Conservation (phyloP, 2,797 vertebrate genomes). For the Mus spretus region DNA sequence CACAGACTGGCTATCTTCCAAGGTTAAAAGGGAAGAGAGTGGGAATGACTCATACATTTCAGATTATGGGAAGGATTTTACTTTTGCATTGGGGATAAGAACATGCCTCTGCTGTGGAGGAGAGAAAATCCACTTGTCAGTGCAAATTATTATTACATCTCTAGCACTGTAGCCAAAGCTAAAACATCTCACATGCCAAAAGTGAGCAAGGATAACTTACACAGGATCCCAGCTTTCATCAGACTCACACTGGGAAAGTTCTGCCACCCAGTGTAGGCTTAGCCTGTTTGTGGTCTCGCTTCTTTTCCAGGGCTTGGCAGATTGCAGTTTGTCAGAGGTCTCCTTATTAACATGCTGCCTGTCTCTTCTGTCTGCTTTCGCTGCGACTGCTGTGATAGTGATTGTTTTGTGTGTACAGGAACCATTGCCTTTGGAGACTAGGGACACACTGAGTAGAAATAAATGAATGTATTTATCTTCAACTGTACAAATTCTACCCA, state of each 20-base stretch:
- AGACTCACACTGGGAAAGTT: neutral
- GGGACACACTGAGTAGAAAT: constrained; percentile 40
- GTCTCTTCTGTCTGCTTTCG: neutral
- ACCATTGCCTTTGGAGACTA: constrained; percentile 55
- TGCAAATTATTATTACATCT: neutral
- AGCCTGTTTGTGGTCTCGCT: constrained; percentile 23
- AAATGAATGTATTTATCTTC: constrained; percentile 53
- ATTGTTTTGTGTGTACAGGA: constrained; percentile 58
- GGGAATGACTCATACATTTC: constrained; percentile 9
- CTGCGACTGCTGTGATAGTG: constrained; percentile 60
- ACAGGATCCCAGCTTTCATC: neutral
- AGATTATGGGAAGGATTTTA: constrained; percentile 1
- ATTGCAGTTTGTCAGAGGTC: neutral
- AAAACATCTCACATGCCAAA: constrained; percentile 47
- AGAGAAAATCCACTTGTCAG: constrained; percentile 2
- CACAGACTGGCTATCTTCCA: constrained; percentile 46
- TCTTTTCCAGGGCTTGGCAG: constrained; percentile 51
- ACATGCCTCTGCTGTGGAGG: neutral
- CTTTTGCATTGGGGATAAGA: constrained; percentile 6
- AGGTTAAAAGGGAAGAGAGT: constrained; percentile 48
- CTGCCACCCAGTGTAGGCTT: constrained; percentile 45
- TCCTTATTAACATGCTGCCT: constrained; percentile 65
- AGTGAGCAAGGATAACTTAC: constrained; percentile 35
- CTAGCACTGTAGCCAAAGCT: neutral
- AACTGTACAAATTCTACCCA: constrained; percentile 18